Conservation (phyloP, 1,140 invertebrate genomes). For the Neotoxoptera formosana region DNA sequence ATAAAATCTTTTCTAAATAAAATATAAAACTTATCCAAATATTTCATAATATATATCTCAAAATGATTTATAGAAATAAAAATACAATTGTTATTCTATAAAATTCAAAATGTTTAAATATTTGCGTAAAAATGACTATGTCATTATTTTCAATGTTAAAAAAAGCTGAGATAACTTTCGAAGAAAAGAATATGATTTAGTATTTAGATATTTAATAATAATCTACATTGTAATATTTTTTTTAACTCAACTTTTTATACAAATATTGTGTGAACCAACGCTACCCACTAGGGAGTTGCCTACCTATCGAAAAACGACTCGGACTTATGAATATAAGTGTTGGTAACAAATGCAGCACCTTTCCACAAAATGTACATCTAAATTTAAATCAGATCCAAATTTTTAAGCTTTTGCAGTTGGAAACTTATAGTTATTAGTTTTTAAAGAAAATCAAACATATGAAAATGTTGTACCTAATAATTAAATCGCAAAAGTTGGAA, state of each 20-base stretch:
- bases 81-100: background rate
- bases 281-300: background rate
- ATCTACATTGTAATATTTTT: conserved; percentile 17
- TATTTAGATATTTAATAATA: conserved; percentile 34
- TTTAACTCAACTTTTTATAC: background rate
- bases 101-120: background rate
- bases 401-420: background rate
- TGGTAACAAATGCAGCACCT: background rate
- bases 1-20: background rate
- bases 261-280: background rate
- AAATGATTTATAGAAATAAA: background rate
- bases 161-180: background rate
- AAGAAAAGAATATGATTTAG: conserved; percentile 19
- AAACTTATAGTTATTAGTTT: background rate
- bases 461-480: too few relatives aligned
- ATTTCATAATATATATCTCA: background rate
- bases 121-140: background rate
- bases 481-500: too few relatives aligned
- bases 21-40: background rate
- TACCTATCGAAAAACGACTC: background rate
- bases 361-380: background rate
- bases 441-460: background rate
- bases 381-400: too few relatives aligned
- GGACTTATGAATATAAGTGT: background rate
- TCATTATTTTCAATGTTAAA: conserved; percentile 7